Evolutionary conservation across 2,888 invertebrate genomes (phyloP), one percentile per base, ranked within the genome.

Genomic region (Rhaphigaster nebulosa): DNA sequence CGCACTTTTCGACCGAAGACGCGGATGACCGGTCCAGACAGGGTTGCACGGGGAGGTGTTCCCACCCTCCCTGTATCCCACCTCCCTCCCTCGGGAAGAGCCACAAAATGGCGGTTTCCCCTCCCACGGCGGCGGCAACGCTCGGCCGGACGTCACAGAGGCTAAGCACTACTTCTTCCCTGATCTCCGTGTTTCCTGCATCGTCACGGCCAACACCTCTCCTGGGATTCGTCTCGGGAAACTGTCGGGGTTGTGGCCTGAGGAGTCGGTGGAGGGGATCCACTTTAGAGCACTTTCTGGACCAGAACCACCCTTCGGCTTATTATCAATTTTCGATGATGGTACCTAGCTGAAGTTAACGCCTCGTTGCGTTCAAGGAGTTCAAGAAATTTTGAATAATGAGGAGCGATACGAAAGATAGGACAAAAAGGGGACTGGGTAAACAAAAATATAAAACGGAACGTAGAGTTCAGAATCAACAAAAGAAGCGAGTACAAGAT

Each of bases 171-270:
- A 26, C 56, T 60, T 88, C 34, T 54, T 88, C 56, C 54, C 88
- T 88, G 88, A 88, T 88, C 88, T 41, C 88, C 88, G 88, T 88
- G 60, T 34, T 88, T 88, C 88, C 88, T 88, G 60, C 88, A n/a
- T 8, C 88, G 88, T 88, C 88, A 88, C 88, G 60, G 56, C 88
- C 88, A 60, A 88, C 60, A 41, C 88, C 60, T 41, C 34, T 23
- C 29, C 54, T 34, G 54, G 29, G 45, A 87, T 87, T 87, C 54
- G 87, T 54, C 52, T 52, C 87, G 87, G 70, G 70, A 76, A 76
- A 23, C 70, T 23, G 70, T 0, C 80, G 80, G 41, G 80, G 80
- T 41, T 41, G 80, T 41, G 34, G 45, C 38, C 45, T 45, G 41
- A 13, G 26, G 41, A 18, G 26, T 23, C 41, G 80, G 45, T 84